Base-by-base conservation (phyloP, 1,140 invertebrate genomes). In the Microplitis mediator region DNA sequence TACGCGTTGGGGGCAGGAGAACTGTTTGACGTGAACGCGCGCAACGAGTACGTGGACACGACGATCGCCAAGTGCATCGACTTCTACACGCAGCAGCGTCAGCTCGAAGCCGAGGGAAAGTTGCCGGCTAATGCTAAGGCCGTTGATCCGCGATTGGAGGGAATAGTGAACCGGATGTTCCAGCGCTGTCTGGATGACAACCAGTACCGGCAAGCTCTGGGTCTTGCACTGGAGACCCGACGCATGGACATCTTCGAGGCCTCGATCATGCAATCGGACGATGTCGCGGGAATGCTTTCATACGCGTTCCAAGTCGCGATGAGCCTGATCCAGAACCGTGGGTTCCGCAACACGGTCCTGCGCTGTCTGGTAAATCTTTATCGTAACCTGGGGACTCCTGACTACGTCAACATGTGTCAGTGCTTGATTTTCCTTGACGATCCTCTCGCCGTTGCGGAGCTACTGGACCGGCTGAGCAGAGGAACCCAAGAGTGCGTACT, bases 11-110 rank as follows among this genome's bases (percentile, higher is more conserved):
- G 96, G 65, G 96, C 98, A 80, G 96, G 96, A 61, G 91, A 95
- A 79, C 88, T 98, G 0, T 98, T 99, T 86, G 95, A 99, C 88
- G 95, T 99, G 0, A 97, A 96, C 84, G 92, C 94, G 52, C 90
- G 94, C 62, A 94, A 94, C 74, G 97, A 98, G 89, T 99, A 98
- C 90, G 97, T 98, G 3, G 95, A 98, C 82, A 99, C 97, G 0
- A 98, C 94, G 39, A 95, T 98, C 91, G 94, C 96, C 4, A 98
- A 98, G 87, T 97, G 95, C 81, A 98, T 99, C 78, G 97, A 98
- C 86, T 94, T 93, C 84, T 98, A 98, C 81, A 97, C 95, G 14
- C 93, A 95, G 80, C 92, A 96, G 81, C 88, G 97, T 31, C 92
- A 95, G 56, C 89, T 90, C 52, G 88, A 90, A 54, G 90, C 90